phyloP scores from a whole-genome alignment of 2,888 invertebrate species.

The Calliscelio sp. region DNA sequence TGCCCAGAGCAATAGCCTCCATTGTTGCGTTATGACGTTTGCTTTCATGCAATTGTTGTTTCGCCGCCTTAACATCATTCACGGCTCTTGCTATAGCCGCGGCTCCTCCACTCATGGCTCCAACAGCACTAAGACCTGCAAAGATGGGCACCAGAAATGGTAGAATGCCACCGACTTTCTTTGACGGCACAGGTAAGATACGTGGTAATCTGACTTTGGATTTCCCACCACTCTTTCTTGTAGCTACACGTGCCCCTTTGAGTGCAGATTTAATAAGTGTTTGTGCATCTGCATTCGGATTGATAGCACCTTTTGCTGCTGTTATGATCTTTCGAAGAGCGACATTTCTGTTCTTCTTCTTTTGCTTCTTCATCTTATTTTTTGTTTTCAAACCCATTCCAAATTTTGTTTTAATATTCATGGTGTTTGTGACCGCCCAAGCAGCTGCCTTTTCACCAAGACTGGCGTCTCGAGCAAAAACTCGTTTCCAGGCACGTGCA shows the following conservation, averaged over 20 bases:
- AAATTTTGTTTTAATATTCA: constrained; percentile 46
- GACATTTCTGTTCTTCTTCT: constrained; percentile 11
- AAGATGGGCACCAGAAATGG: constrained; percentile 76
- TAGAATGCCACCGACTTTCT: constrained; percentile 74
- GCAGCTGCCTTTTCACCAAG: constrained; percentile 58
- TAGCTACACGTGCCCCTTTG: constrained; percentile 22
- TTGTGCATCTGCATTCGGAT: background rate
- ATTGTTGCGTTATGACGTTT: constrained; percentile 82
- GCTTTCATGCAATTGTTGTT: constrained; percentile 79
- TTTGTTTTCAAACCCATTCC: constrained; percentile 32
- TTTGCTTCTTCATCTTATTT: background rate
- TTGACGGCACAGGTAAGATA: constrained; percentile 35
- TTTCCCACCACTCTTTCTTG: background rate
- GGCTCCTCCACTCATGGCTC: constrained; percentile 82
- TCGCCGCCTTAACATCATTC: constrained; percentile 79
- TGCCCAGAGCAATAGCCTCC: constrained; percentile 81
- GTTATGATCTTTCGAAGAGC: constrained; percentile 35
- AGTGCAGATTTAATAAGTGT: constrained; percentile 30
- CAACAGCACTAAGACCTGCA: constrained; percentile 77
- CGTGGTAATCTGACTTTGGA: constrained; percentile 17
- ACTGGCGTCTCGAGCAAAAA: constrained; percentile 76
- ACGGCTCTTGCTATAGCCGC: constrained; percentile 82
- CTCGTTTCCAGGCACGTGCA: constrained; percentile 79
- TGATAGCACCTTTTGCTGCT: constrained; percentile 25
- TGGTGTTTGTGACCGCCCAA: constrained; percentile 30